Percentiles rank a stretch among this genome's conserved stretches.
Conservation (phyloP, 2,113 vertebrate genomes). For the Suricata suricatta region DNA sequence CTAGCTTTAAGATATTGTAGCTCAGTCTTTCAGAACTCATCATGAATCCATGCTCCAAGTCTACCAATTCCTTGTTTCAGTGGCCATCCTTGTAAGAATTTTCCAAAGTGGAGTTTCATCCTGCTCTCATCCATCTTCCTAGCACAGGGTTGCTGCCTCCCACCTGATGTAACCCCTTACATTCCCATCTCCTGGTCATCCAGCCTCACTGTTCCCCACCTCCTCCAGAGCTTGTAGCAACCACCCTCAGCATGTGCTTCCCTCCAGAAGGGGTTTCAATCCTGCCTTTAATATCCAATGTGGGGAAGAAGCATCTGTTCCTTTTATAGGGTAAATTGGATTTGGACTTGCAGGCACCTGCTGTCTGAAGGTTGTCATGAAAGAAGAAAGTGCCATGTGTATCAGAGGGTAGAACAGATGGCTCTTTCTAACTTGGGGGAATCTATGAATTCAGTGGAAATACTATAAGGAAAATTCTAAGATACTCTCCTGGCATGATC, state of each 20-base stretch:
- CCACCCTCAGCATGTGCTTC: no score
- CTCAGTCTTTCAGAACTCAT: neutral
- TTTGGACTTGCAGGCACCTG: slow-evolving; percentile 28
- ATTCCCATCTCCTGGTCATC: neutral
- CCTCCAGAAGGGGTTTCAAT: slow-evolving; percentile 23
- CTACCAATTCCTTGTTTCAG: neutral
- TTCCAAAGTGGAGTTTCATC: neutral
- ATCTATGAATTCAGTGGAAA: slow-evolving; percentile 18
- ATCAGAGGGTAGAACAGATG: neutral
- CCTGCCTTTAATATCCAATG: neutral
- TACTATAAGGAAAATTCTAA: neutral
- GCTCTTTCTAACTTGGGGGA: neutral
- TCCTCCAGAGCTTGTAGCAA: neutral
- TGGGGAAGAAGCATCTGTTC: neutral
- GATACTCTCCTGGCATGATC: neutral
- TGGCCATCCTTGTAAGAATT: neutral
- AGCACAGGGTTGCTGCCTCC: neutral
- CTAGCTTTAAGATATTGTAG: neutral
- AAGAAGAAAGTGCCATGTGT: slow-evolving; percentile 9
- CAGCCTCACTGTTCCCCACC: neutral
- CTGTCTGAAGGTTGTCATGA: slow-evolving; percentile 30
- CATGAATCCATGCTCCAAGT: neutral
- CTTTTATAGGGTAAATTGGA: slow-evolving; percentile 56
- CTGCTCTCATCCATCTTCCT: neutral
- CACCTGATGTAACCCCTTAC: neutral